Evolutionary conservation across 2,888 invertebrate species (phyloP), one percentile per base, ranked within the genome.

Genomic region (Himalopsyche anomala): DNA sequence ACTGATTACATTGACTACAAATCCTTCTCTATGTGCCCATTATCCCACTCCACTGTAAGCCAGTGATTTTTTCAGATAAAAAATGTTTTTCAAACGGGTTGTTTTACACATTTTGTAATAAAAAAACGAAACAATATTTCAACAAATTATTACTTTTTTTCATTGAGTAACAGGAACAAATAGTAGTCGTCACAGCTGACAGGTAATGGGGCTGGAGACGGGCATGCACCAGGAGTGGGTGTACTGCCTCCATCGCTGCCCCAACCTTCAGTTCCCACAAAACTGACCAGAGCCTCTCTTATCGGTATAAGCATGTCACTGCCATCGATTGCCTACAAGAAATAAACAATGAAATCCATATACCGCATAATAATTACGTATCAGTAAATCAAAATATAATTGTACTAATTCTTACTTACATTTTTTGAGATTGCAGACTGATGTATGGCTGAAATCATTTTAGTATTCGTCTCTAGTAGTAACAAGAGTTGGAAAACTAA

Each of bases 401-500:
- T 56, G 6, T 56, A n/a, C 12, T 8, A 9, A 51, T 4, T 15
- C 11, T 79, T 11, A 87, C 87, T 88, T 83, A 93, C 93, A 91
- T 92, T 90, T 88, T 93, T 93, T 38, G 93, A 92, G 0, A 93
- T 90, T 0, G 93, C 92, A 0, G 93, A 92, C 87, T 92, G 91
- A 89, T 93, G 93, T 0, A 93, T 92, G 0, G 96, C 95, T 0
- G 95, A 94, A 62, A 96, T 94, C 95, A 97, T 96, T 91, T 97
- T 97, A 91, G 96, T 96, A 89, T 96, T 96, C 11, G 97, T 96
- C 91, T 99, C 99, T 85, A 98, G 95, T 40, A 99, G 93, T 85
- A 99, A 92, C 69, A 99, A 93, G 85, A 99, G 93, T 91, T 99
- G 99, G 91, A 99, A 99, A 91, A 97, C 96, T 17, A 99, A 94